Evolutionary conservation across 1,140 invertebrate genomes (phyloP).

Genomic region (Ceratina calcarata): DNA sequence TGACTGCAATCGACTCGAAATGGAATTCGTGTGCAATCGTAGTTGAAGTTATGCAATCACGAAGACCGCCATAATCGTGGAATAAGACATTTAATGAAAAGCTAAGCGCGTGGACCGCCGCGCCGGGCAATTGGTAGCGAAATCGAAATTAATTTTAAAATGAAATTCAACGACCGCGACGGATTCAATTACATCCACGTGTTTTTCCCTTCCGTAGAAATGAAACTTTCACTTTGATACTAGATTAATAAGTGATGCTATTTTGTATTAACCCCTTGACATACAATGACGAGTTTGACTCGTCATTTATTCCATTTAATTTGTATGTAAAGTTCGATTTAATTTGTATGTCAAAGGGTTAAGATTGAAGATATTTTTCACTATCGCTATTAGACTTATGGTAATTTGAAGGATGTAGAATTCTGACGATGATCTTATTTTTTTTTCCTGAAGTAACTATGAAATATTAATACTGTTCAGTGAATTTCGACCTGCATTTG

Average conservation of each 20-base stretch:
- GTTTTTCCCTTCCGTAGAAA: not conserved
- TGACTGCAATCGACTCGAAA: conserved; percentile 63
- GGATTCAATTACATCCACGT: conserved; percentile 33
- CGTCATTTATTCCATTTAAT: too few relatives aligned
- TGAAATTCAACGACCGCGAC: conserved; percentile 30
- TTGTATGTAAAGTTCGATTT: too few relatives aligned
- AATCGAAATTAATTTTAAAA: conserved; percentile 53
- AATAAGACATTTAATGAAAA: conserved; percentile 60
- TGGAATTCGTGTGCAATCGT: conserved; percentile 64
- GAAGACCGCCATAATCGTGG: conserved; percentile 54
- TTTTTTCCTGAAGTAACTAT: too few relatives aligned
- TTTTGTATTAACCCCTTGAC: too few relatives aligned
- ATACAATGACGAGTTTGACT: too few relatives aligned
- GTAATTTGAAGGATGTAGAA: too few relatives aligned
- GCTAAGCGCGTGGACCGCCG: conserved; percentile 38
- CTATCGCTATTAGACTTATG: too few relatives aligned
- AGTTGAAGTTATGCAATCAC: conserved; percentile 63
- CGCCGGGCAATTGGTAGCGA: conserved; percentile 43
- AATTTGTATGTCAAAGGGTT: too few relatives aligned
- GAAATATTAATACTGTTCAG: too few relatives aligned
- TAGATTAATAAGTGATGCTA: not conserved
- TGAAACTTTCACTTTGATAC: too few relatives aligned
- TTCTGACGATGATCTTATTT: too few relatives aligned
- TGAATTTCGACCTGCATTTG: not conserved
- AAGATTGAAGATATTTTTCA: too few relatives aligned